phyloP scores from a whole-genome alignment of 2,888 invertebrate genomes.

The Nephrocerus scutellatus region DNA sequence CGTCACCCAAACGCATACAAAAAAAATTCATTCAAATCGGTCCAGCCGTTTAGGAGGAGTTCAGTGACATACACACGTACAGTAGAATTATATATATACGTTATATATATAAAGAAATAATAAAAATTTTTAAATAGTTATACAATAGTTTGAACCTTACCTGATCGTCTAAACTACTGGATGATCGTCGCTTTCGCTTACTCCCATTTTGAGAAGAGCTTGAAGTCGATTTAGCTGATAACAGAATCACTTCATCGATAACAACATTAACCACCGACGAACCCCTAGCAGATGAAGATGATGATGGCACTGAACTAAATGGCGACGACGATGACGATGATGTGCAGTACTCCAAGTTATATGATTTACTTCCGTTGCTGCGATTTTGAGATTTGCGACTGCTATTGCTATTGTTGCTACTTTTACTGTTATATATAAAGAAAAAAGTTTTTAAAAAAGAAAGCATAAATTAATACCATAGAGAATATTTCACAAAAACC shows the following conservation, averaged over 20 bases:
- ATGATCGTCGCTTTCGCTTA: constrained; percentile 22
- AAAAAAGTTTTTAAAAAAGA: no score
- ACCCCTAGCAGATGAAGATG: constrained; percentile 22
- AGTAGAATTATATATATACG: no score
- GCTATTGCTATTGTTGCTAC: constrained; percentile 21
- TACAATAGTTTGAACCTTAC: no score
- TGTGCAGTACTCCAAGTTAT: constrained; percentile 23
- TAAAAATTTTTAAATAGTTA: no score
- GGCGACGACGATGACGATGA: constrained; percentile 24
- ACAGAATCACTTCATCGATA: constrained; percentile 19
- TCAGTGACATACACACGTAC: no score
- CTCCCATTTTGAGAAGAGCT: constrained; percentile 8
- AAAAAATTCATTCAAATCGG: no score
- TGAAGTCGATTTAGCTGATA: constrained; percentile 11
- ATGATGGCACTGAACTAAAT: constrained; percentile 15
- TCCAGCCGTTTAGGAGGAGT: no score
- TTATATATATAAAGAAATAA: no score
- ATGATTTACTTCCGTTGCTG: constrained; percentile 18
- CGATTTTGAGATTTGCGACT: constrained; percentile 18
- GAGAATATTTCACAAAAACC: constrained; percentile 30
- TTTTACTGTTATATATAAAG: constrained; percentile 17
- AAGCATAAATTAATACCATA: no score
- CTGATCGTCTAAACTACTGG: constrained; percentile 18
- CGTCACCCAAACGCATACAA: no score
- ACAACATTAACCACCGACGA: constrained; percentile 20